These are phyloP conservation scores for Todus mexicanus DNA, from an alignment of 2,797 vertebrate genomes.

Conservation along the genomic window DNA sequence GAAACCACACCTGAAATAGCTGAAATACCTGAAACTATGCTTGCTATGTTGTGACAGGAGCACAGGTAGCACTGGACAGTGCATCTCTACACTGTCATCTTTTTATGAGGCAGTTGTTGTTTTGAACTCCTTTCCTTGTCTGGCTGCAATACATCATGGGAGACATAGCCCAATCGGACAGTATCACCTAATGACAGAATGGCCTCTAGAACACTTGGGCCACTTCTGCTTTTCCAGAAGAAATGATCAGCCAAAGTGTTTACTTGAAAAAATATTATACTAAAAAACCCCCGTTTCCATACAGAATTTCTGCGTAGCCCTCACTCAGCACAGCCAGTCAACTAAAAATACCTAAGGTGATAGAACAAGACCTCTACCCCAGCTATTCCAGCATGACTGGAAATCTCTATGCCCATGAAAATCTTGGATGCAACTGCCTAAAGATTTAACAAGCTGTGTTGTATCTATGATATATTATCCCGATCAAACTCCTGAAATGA, in stretches of 20 bases:
- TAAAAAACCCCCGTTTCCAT: neutral
- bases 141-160: neutral
- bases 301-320: neutral
- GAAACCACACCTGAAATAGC: neutral
- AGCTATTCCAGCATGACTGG: neutral
- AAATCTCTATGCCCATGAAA: neutral
- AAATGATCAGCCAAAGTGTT: neutral
- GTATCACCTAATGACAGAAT: too few species aligned
- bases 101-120: neutral
- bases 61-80: neutral
- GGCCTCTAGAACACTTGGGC: neutral
- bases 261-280: neutral
- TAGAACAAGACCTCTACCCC: neutral
- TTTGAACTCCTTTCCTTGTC: neutral
- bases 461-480: neutral
- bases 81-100: fast-evolving
- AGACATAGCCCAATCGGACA: neutral
- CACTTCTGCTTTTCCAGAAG: neutral
- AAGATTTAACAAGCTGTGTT: neutral
- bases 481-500: neutral
- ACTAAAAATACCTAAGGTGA: neutral
- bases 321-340: neutral
- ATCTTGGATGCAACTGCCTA: neutral
- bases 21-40: neutral
- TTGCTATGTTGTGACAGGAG: neutral